These are phyloP conservation scores for Lucilia cuprina DNA, from an alignment of 1,140 invertebrate species.

Conservation along the genomic window DNA sequence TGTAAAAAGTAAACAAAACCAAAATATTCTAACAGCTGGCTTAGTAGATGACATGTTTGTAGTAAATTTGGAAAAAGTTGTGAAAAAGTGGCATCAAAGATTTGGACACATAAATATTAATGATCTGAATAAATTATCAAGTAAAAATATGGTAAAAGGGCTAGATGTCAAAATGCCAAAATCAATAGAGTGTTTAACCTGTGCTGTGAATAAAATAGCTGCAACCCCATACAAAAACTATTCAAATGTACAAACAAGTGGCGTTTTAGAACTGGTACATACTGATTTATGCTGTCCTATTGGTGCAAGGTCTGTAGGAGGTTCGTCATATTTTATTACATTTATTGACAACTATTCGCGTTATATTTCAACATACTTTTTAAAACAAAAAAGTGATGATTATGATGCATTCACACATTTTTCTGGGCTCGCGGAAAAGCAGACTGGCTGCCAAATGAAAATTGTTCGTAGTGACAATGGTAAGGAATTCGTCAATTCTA, in stretches of 20 bases:
- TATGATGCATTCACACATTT: conserved; percentile 28
- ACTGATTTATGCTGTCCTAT: conserved; percentile 48
- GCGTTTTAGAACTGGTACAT: too few relatives aligned
- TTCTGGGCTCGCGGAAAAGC: neutral
- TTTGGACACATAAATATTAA: conserved; percentile 11
- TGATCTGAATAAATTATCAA: conserved; percentile 26
- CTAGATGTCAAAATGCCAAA: neutral
- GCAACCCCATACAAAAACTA: conserved; percentile 26
- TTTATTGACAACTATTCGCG: conserved; percentile 49
- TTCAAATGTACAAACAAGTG: neutral
- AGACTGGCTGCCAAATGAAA: conserved; percentile 45
- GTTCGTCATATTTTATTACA: conserved; percentile 49
- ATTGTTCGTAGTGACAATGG: conserved; percentile 58
- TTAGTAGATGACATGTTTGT: neutral
- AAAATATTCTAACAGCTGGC: conserved; percentile 9
- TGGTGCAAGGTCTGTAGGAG: conserved; percentile 44
- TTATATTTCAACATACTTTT: conserved; percentile 1
- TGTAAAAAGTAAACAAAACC: conserved; percentile 21
- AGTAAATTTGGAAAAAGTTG: conserved; percentile 7
- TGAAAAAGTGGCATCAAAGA: conserved; percentile 18
- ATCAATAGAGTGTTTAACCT: conserved; percentile 11
- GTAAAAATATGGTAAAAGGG: conserved; percentile 18
- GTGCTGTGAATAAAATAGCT: conserved; percentile 16
- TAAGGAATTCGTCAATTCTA: conserved; percentile 49
- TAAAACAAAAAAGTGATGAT: conserved; percentile 38